Base-by-base conservation (phyloP, 2,888 invertebrate genomes). In the Coelogynopora nodosa region DNA sequence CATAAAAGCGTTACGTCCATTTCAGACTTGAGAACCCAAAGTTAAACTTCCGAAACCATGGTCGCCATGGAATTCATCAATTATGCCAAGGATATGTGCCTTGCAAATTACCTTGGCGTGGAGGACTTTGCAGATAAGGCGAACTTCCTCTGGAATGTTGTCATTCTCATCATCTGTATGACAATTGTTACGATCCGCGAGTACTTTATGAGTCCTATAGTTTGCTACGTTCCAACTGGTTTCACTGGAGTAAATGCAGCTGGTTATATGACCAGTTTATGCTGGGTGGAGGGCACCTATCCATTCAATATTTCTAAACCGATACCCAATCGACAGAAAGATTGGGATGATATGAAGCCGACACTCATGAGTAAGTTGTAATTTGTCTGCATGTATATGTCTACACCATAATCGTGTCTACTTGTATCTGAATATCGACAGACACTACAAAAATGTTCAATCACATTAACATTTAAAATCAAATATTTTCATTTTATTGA, bases 231-330 rank as follows among this genome's bases (percentile, higher is more conserved):
- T 27, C 81, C 87, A n/a, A 86, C 49, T 5, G n/a, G 26, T 2
- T 18, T 86, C 0, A 31, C 31, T 1, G 87, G 87, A 5, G 67
- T 30, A 29, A 86, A 86, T 85, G 67, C 80, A 18, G 87, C 67
- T 18, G 67, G 67, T n/a, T 86, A 86, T 67, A 30, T 86, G 23
- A 86, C 87, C n/a, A 86, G 85, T 31, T 28, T 86, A n/a, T 86
- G 87, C 31, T 86, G 87, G 87, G 87, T 86, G 27, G 87, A 86
- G 67, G 87, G 87, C 28, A 86, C 87, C 5, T 67, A 67, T 86
- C 87, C 87, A 0, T 2, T 84, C 85, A 86, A 86, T 86, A 27
- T 86, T 0, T 86, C 87, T 0, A n/a, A 23, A 5, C 67, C 86
- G 30, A 30, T 86, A 0, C 84, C 87, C 13, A 31, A 86, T 5